Percentiles rank a stretch among this genome's conserved stretches.
These are phyloP conservation scores for Nycticorax nycticorax DNA, from an alignment of 2,113 vertebrate species.

Conservation along the genomic window DNA sequence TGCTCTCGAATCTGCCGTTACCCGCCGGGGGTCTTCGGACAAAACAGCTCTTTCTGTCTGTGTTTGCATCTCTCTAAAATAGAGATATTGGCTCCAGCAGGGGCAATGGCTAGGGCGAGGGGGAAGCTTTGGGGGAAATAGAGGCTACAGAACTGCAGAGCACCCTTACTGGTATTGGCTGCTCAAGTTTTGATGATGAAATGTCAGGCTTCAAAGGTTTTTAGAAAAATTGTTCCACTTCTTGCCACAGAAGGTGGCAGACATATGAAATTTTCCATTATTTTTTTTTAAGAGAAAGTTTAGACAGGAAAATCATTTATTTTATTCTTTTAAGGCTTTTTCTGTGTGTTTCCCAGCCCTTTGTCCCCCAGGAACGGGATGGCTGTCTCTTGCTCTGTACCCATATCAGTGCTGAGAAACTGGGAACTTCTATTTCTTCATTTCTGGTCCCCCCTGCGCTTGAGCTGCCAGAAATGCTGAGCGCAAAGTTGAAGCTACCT, in stretches of 20 bases:
- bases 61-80: not conserved
- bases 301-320: not conserved
- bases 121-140: not conserved
- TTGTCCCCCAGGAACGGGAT: not conserved
- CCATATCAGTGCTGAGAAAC: not conserved
- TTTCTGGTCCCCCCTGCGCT: not conserved
- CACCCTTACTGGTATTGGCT: not conserved
- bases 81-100: not conserved
- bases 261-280: not conserved
- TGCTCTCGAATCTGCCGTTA: fast-evolving
- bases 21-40: fast-evolving
- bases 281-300: not conserved
- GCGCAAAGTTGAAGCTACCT: not conserved
- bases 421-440: not conserved
- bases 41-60: not conserved
- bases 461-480: not conserved
- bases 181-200: not conserved
- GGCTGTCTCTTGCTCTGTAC: not conserved
- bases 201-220: not conserved
- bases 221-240: not conserved
- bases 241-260: not conserved
- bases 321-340: not conserved
- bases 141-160: not conserved
- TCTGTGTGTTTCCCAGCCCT: not conserved
- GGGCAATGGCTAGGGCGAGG: not conserved